These are phyloP conservation scores for Drosophila neotestacea DNA, from an alignment of 2,888 invertebrate genomes.

Conservation along the genomic window DNA sequence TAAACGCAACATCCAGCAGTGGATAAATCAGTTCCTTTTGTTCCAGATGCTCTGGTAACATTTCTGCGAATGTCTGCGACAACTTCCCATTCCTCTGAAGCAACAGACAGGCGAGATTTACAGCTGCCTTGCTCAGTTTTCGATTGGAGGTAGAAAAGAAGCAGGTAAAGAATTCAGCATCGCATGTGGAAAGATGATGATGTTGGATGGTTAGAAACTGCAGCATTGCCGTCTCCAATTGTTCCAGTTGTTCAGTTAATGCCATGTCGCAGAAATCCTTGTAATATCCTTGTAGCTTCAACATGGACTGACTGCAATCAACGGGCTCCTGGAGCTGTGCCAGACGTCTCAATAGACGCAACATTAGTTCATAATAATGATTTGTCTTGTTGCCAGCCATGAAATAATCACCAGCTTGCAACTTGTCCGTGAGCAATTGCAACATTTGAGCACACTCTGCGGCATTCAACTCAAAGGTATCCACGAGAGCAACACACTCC, in stretches of 20 bases:
- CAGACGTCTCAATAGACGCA: slow-evolving; percentile 86
- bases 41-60: slow-evolving; percentile 84
- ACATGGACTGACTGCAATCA: slow-evolving; percentile 82
- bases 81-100: slow-evolving; percentile 84
- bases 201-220: slow-evolving; percentile 88
- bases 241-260: slow-evolving; percentile 85
- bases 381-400: slow-evolving; percentile 78
- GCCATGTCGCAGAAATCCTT: slow-evolving; percentile 84
- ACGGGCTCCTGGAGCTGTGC: slow-evolving; percentile 80
- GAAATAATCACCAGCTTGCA: slow-evolving; percentile 83
- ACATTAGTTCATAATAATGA: slow-evolving; percentile 86
- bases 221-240: slow-evolving; percentile 87
- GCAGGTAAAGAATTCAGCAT: slow-evolving; percentile 86
- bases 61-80: slow-evolving; percentile 53
- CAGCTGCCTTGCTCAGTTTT: slow-evolving; percentile 87
- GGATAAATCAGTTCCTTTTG: slow-evolving; percentile 89
- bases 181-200: slow-evolving; percentile 86
- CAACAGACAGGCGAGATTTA: slow-evolving; percentile 87
- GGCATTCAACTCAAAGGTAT: slow-evolving; percentile 74
- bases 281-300: slow-evolving; percentile 85
- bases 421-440: slow-evolving; percentile 78
- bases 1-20: slow-evolving; percentile 86
- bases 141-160: slow-evolving; percentile 85
- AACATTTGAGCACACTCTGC: slow-evolving; percentile 79
- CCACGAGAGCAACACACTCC: slow-evolving; percentile 74